Percentiles rank a stretch among this genome's conserved stretches.
Conservation (phyloP, 2,113 vertebrate genomes). For the Narcine bancroftii region DNA sequence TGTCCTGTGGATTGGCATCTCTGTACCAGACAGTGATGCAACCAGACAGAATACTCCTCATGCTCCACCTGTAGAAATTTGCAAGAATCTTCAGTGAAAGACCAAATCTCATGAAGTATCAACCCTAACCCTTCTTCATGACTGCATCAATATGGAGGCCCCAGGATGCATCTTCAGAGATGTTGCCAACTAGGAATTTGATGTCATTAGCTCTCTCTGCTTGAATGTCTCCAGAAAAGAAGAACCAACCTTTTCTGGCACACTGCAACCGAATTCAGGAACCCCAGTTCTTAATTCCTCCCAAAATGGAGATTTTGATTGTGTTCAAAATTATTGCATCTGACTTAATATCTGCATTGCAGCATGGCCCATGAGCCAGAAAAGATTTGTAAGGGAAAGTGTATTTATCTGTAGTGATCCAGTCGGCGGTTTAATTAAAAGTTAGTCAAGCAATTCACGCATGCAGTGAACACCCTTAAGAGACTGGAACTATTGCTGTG, state of each 20-base stretch:
- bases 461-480: background rate
- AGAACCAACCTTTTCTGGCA: background rate
- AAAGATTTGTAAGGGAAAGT: background rate
- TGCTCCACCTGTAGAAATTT: too few species aligned
- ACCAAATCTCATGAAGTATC: too few species aligned
- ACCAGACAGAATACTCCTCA: too few species aligned
- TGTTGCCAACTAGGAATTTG: too few species aligned
- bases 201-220: too few species aligned
- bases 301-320: background rate
- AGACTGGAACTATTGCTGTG: background rate
- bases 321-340: background rate
- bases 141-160: too few species aligned
- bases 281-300: background rate
- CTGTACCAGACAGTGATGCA: too few species aligned
- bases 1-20: too few species aligned
- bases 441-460: background rate
- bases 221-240: background rate
- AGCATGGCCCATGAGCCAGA: background rate
- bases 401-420: background rate
- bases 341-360: background rate
- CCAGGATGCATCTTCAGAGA: too few species aligned
- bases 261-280: background rate
- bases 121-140: too few species aligned
- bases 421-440: background rate
- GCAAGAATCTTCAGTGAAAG: too few species aligned